Evolutionary conservation across 1,140 invertebrate species (phyloP).

Genomic region (Rhizoglyphus robini): DNA sequence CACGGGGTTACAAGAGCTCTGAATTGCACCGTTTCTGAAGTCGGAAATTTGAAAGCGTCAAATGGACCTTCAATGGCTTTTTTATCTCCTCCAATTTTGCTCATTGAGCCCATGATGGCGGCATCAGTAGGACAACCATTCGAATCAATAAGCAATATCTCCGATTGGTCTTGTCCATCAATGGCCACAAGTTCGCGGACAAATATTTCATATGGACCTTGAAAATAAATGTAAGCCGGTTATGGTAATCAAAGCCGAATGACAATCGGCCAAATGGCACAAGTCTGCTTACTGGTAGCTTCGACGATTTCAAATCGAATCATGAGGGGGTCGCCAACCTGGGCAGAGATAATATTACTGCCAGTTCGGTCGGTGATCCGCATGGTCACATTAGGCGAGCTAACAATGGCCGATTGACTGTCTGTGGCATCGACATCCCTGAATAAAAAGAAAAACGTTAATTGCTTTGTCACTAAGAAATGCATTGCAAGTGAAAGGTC

Average conservation of each 20-base stretch:
- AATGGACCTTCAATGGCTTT: slow-evolving; percentile 73
- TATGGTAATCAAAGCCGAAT: too few species aligned
- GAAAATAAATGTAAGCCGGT: slow-evolving; percentile 17
- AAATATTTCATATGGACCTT: slow-evolving; percentile 74
- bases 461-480: neutral
- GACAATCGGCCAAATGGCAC: neutral
- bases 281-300: slow-evolving; percentile 43
- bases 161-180: slow-evolving; percentile 71
- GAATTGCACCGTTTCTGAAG: slow-evolving; percentile 85
- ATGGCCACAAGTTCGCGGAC: slow-evolving; percentile 81
- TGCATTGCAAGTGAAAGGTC: neutral
- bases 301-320: slow-evolving; percentile 79
- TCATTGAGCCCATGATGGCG: slow-evolving; percentile 38
- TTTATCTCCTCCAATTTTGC: slow-evolving; percentile 43
- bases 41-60: slow-evolving; percentile 90
- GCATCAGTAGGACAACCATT: slow-evolving; percentile 49
- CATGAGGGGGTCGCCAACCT: slow-evolving; percentile 56
- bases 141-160: slow-evolving; percentile 73
- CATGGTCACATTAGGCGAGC: slow-evolving; percentile 87
- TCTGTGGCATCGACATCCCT: slow-evolving; percentile 21
- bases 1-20: slow-evolving; percentile 80
- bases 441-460: neutral
- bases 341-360: slow-evolving; percentile 36
- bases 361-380: slow-evolving; percentile 51
- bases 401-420: slow-evolving; percentile 50